These are phyloP conservation scores for Siniperca undulata DNA, from an alignment of 2,797 vertebrate species.

Conservation along the genomic window DNA sequence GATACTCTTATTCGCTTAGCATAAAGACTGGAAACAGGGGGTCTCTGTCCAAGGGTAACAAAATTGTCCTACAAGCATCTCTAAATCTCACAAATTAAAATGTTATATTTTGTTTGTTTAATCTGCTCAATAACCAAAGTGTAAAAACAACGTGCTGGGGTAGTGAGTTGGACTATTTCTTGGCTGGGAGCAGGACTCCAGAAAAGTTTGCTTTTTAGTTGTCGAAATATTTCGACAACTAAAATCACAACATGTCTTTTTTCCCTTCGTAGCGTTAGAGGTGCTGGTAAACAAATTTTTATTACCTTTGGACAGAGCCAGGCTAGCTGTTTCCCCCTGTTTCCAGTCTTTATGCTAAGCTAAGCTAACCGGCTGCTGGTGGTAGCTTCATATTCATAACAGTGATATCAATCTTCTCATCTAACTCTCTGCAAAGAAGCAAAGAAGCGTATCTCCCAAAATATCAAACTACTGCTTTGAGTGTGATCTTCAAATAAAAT, in stretches of 20 bases:
- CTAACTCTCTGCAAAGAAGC: neutral
- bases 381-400: neutral
- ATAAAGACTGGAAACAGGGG: neutral
- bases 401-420: neutral
- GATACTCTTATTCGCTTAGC: neutral
- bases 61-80: neutral
- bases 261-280: neutral
- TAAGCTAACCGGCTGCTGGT: neutral
- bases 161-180: neutral
- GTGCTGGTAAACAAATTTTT: too few relatives aligned
- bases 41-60: neutral
- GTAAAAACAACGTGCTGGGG: neutral
- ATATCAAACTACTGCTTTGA: neutral
- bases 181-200: neutral
- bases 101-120: neutral
- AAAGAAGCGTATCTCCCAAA: neutral
- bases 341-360: neutral
- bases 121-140: neutral
- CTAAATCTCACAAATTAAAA: neutral
- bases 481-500: neutral
- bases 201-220: too few relatives aligned
- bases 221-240: neutral
- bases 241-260: neutral
- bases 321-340: neutral
- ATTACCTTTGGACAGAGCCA: neutral